Percentiles rank a stretch among this genome's conserved stretches.
phyloP scores from a whole-genome alignment of 2,113 vertebrate genomes.

The Chrysemys picta region DNA sequence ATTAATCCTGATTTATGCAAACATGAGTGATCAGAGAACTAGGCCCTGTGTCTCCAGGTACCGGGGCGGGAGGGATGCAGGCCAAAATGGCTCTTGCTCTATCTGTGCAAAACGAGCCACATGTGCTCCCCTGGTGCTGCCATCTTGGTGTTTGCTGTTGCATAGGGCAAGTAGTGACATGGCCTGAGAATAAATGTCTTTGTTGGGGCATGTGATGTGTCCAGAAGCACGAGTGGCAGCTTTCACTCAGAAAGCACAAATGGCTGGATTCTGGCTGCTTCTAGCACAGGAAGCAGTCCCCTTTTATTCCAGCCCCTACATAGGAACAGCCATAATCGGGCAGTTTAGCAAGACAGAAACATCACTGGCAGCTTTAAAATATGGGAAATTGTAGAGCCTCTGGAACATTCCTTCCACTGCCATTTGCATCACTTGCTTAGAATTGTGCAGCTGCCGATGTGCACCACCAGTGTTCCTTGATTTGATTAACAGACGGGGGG shows the following conservation, averaged over 20 bases:
- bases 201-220: background rate
- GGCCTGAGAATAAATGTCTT: background rate
- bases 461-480: fast-evolving
- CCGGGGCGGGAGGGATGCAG: too few relatives aligned
- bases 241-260: background rate
- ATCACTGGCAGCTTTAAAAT: background rate
- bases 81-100: too few relatives aligned
- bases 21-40: fast-evolving
- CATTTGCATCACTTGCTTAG: fast-evolving
- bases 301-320: fast-evolving
- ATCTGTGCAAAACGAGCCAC: background rate
- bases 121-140: background rate
- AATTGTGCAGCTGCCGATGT: background rate
- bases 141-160: fast-evolving
- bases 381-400: background rate
- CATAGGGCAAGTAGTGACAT: fast-evolving
- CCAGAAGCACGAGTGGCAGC: fast-evolving
- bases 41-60: background rate
- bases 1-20: background rate
- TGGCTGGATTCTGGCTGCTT: background rate
- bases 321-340: background rate
- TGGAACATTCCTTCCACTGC: background rate
- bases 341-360: background rate
- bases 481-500: background rate
- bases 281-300: background rate